phyloP scores from a whole-genome alignment of 2,113 vertebrate genomes.

The Promerops cafer region DNA sequence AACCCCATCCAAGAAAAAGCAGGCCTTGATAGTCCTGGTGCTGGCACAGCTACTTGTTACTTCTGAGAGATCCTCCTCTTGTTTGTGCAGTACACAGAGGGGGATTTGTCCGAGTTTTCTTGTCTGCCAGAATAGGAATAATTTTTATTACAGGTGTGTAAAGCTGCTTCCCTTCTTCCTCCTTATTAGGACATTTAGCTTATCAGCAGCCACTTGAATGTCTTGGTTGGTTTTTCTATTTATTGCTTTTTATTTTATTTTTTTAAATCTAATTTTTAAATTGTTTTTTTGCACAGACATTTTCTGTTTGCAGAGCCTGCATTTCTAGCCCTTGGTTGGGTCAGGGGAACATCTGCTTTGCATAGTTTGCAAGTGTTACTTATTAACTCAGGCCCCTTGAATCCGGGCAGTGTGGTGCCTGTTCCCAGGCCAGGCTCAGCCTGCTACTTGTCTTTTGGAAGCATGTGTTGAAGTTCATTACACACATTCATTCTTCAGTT shows the following conservation, averaged over 20 bases:
- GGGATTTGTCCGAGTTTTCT: neutral
- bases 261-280: neutral
- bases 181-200: neutral
- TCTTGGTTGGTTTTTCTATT: neutral
- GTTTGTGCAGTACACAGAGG: rapidly evolving
- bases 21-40: neutral
- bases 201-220: neutral
- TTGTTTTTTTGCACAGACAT: neutral
- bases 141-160: neutral
- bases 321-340: neutral
- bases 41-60: neutral
- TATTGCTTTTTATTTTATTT: too few relatives aligned
- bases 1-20: neutral
- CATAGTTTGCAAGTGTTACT: neutral
- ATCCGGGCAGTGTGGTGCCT: neutral
- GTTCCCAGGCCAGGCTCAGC: neutral
- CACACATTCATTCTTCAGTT: neutral
- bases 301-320: neutral
- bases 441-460: neutral
- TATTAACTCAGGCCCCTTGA: neutral
- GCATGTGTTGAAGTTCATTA: neutral
- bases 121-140: neutral
- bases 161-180: neutral
- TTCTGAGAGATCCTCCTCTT: neutral
- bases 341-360: neutral